Evolutionary conservation across 2,888 invertebrate genomes (phyloP).

Genomic region (Amblyteles armatorius): DNA sequence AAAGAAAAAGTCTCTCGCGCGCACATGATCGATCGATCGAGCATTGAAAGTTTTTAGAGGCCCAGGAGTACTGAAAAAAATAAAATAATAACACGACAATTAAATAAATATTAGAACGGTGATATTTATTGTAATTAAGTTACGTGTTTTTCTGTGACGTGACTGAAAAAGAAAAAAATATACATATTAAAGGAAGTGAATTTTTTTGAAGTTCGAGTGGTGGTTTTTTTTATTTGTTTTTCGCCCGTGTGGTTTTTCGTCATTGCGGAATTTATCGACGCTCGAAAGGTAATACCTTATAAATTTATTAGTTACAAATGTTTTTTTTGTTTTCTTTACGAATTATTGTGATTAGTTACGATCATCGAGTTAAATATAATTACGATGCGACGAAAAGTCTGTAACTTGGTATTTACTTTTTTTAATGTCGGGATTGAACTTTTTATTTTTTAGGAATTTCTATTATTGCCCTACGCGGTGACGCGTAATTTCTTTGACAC

Average conservation of each 20-base stretch:
- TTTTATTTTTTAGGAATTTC: not conserved
- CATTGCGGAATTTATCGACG: not conserved
- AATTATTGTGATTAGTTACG: not conserved
- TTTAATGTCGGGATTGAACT: not conserved
- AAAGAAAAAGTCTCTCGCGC: not conserved
- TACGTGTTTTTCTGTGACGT: slow-evolving; percentile 17
- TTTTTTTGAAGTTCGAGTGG: not conserved
- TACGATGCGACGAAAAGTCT: not conserved
- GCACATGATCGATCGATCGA: not conserved
- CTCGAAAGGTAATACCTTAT: not conserved
- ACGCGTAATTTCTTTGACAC: slow-evolving; percentile 6
- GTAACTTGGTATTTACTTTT: too few relatives aligned
- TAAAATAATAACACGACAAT: not conserved
- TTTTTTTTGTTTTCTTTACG: not conserved
- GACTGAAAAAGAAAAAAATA: not conserved
- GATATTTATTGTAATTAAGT: slow-evolving; percentile 21
- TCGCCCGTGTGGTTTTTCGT: not conserved
- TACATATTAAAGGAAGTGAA: not conserved
- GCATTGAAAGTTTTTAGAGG: slow-evolving; percentile 2
- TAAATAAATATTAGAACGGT: not conserved
- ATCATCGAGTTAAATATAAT: not conserved
- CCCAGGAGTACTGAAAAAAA: not conserved
- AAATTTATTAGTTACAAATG: not conserved
- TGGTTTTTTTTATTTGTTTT: not conserved
- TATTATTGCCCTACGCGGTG: not conserved